These are phyloP conservation scores for Parauchenoglanis punctatus DNA, from an alignment of 2,797 vertebrate genomes.

Conservation along the genomic window DNA sequence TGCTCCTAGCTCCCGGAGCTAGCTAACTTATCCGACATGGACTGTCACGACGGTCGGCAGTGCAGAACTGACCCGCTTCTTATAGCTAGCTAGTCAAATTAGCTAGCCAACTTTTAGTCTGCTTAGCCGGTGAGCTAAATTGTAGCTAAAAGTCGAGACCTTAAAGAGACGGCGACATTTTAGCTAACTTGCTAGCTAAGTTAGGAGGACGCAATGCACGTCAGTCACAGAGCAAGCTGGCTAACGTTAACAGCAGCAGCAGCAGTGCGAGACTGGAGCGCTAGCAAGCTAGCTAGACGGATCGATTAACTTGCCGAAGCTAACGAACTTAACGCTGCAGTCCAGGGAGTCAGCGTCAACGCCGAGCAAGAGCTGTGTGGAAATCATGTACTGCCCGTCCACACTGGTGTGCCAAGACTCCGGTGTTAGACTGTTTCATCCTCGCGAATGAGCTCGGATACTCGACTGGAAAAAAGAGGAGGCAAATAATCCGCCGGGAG, in stretches of 20 bases:
- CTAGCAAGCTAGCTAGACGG: constrained; percentile 24
- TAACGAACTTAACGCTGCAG: constrained; percentile 16
- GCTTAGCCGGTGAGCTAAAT: neutral
- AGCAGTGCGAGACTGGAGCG: neutral
- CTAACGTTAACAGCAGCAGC: neutral
- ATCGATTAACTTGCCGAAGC: constrained; percentile 28
- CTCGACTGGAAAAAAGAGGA: neutral
- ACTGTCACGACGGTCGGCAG: constrained; percentile 25
- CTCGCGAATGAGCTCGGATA: constrained; percentile 38
- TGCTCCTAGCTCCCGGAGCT: constrained; percentile 4
- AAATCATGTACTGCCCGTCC: constrained; percentile 35
- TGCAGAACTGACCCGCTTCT: constrained; percentile 20
- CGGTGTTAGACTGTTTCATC: constrained; percentile 17
- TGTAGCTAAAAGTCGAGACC: neutral
- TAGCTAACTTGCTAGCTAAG: neutral
- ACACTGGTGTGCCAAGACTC: neutral
- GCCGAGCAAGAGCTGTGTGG: neutral
- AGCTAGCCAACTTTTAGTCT: neutral
- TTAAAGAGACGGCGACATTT: neutral
- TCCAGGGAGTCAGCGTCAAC: neutral
- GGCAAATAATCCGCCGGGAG: neutral
- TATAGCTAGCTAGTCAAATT: neutral
- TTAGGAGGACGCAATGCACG: constrained; percentile 15
- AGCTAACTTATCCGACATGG: constrained; percentile 39
- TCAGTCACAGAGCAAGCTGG: neutral